Conservation (phyloP, 2,113 vertebrate genomes). For the Peromyscus californicus region DNA sequence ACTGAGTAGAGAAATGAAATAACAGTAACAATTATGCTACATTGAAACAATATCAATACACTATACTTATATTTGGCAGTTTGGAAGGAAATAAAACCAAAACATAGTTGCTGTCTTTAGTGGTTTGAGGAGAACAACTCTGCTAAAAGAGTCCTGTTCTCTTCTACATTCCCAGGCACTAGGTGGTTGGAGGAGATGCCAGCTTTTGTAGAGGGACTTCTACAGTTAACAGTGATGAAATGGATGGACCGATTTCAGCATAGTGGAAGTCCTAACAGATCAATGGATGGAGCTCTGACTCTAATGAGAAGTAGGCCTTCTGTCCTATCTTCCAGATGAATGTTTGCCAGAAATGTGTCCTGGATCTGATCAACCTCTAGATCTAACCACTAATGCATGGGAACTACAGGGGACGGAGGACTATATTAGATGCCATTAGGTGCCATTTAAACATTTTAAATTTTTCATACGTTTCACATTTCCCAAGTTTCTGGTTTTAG, state of each 20-base stretch:
- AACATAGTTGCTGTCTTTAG: neutral
- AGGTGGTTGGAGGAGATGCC: neutral
- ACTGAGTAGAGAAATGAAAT: neutral
- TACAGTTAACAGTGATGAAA: neutral
- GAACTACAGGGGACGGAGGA: neutral
- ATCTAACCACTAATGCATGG: neutral
- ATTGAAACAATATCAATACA: neutral
- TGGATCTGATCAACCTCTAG: neutral
- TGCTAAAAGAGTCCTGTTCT: neutral
- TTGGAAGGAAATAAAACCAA: constrained; percentile 28
- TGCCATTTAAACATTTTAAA: too few relatives aligned
- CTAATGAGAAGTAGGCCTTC: neutral
- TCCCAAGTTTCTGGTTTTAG: too few relatives aligned
- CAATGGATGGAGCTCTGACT: neutral
- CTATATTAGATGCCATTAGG: neutral
- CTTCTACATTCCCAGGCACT: neutral
- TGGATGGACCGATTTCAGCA: neutral
- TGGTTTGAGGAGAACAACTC: neutral
- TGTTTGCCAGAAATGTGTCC: neutral
- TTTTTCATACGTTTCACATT: too few relatives aligned
- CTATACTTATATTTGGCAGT: neutral
- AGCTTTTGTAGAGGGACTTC: neutral
- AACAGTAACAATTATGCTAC: neutral
- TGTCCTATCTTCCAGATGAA: neutral
- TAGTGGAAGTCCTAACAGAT: neutral